Conservation (phyloP, 2,888 invertebrate genomes). For the Cremastinae sp. region DNA sequence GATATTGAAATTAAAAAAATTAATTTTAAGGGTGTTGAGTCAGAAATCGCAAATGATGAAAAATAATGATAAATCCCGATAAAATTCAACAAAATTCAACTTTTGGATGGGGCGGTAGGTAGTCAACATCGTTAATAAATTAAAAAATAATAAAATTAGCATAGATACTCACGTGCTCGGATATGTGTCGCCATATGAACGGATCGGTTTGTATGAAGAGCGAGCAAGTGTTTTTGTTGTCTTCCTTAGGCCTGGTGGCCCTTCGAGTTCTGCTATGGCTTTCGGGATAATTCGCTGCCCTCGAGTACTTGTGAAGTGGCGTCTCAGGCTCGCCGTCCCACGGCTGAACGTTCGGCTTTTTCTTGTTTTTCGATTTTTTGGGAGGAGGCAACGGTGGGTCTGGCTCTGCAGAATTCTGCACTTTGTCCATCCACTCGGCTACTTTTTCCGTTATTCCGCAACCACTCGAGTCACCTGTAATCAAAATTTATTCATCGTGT, state of each 20-base stretch:
- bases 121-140: too few relatives aligned
- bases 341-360: constrained; percentile 66
- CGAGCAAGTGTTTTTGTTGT: constrained; percentile 94
- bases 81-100: too few relatives aligned
- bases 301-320: constrained; percentile 88
- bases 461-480: constrained; percentile 89
- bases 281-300: constrained; percentile 86
- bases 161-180: constrained; percentile 86
- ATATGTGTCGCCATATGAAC: constrained; percentile 96
- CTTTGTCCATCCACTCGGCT: constrained; percentile 94
- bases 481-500: neutral
- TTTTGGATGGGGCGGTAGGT: too few relatives aligned
- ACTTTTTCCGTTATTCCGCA: constrained; percentile 94
- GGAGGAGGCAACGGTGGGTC: constrained; percentile 62
- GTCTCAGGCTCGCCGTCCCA: constrained; percentile 78
- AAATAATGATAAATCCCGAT: too few relatives aligned
- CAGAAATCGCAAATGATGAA: too few relatives aligned
- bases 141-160: too few relatives aligned
- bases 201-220: constrained; percentile 99
- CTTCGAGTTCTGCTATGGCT: constrained; percentile 81
- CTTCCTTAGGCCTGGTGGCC: constrained; percentile 84
- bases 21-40: too few relatives aligned
- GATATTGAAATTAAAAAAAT: too few relatives aligned
- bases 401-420: constrained; percentile 87
- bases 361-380: constrained; percentile 50